Evolutionary conservation across 2,113 vertebrate species (phyloP).

Genomic region (Pyxicephalus adspersus): DNA sequence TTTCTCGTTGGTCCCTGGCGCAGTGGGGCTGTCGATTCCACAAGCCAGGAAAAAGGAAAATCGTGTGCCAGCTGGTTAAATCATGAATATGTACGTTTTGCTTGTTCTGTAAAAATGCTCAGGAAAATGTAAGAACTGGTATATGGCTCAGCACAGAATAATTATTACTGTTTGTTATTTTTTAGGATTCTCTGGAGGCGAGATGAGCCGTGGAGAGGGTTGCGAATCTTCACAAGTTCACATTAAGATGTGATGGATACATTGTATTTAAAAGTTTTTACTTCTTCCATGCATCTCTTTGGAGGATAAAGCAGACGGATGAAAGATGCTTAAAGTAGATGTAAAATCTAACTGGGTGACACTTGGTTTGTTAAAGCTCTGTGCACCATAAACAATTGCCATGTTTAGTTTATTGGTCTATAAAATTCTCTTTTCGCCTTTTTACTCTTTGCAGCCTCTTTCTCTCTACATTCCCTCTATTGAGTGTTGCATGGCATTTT

Average conservation of each 20-base stretch:
- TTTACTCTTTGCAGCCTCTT: too few relatives aligned
- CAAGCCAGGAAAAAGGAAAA: conserved; percentile 31
- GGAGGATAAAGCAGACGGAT: too few relatives aligned
- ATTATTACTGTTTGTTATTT: conserved; percentile 36
- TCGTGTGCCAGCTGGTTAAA: conserved; percentile 46
- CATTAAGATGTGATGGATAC: conserved; percentile 12
- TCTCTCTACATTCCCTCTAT: too few relatives aligned
- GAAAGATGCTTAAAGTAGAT: too few relatives aligned
- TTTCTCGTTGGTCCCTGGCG: conserved; percentile 40
- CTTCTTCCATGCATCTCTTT: not conserved
- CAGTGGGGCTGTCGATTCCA: not conserved
- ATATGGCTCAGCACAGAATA: not conserved
- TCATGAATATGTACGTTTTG: conserved; percentile 46
- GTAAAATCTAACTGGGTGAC: too few relatives aligned
- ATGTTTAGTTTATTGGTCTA: too few relatives aligned
- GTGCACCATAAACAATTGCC: too few relatives aligned
- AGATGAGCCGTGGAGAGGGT: not conserved
- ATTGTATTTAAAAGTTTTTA: not conserved
- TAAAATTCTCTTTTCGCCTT: too few relatives aligned
- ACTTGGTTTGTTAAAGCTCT: too few relatives aligned
- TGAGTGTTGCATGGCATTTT: too few relatives aligned
- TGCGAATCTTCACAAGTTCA: not conserved
- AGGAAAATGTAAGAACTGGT: conserved; percentile 2
- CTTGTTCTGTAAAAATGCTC: conserved; percentile 19
- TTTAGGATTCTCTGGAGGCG: not conserved